phyloP scores from a whole-genome alignment of 2,113 vertebrate species.

The Crotophaga sulcirostris region DNA sequence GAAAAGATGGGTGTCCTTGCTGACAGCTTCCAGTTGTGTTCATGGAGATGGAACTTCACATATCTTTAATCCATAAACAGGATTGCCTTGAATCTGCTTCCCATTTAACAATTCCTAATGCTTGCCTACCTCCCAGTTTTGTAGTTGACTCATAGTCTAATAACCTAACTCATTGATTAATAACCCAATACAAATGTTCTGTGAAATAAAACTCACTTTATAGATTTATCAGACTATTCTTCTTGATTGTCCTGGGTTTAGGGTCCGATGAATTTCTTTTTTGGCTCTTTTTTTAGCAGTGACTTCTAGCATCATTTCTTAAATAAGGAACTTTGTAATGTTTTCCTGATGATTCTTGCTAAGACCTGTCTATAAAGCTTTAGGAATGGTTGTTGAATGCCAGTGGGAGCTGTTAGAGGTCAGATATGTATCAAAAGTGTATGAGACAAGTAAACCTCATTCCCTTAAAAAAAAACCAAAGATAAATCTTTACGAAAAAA shows the following conservation, averaged over 20 bases:
- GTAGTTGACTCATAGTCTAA: not conserved
- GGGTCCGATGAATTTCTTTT: not conserved
- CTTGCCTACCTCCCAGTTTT: not conserved
- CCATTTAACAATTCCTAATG: not conserved
- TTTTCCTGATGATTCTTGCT: not conserved
- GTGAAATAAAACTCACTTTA: not conserved
- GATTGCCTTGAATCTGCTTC: not conserved
- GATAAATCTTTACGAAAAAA: not conserved
- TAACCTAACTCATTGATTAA: not conserved
- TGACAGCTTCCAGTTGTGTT: not conserved
- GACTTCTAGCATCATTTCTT: not conserved
- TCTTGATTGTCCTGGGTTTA: not conserved
- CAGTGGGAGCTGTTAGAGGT: not conserved
- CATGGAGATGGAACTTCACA: not conserved
- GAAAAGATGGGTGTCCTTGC: not conserved
- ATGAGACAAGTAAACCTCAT: not conserved
- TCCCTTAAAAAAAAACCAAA: not conserved
- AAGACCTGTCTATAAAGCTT: not conserved
- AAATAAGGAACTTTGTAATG: not conserved
- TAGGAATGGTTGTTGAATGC: not conserved
- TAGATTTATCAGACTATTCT: not conserved
- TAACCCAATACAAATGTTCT: not conserved
- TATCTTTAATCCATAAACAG: not conserved
- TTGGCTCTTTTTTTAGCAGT: not conserved
- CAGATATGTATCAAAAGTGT: not conserved